Evolutionary conservation across 2,113 vertebrate species (phyloP), one percentile per base, ranked within the genome.

Genomic region (Odocoileus hemionus): DNA sequence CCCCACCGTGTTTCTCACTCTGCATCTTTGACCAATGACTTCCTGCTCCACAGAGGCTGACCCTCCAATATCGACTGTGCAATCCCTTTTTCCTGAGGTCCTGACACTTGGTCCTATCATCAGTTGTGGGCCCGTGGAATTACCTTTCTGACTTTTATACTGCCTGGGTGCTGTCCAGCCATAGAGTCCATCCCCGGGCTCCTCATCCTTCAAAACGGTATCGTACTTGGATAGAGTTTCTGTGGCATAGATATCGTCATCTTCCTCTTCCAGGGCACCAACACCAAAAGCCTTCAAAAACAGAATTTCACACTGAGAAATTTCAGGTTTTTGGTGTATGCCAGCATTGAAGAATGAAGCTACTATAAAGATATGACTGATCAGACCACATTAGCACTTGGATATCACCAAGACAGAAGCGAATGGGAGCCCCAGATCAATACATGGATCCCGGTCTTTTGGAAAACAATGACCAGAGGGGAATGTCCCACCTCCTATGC

Each of bases 101-200:
- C 54, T 0, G 1, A 14, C n/a, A 4, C 30, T 12, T 2, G 79
- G 83, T 52, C 36, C 94, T 1, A 30, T 3, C 21, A 1, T 0
- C 5, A 1, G 54, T 1, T 96, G 45, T 4, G 45, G 21, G 17
- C 0, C 86, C 25, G 86, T 2, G 0, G 16, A 86, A 52, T 74
- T 98, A 99, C 99, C 98, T 98, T 98, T 99, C 91, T 98, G 99
- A 54, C 86, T 98, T 79, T 95, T 99, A 97, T 99, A 99, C 58
- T 99, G 99, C 89, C 98, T 99, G 0, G 99, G 99, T 0, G 99
- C 99, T 0, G 99, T 99, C 99, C 99, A 99, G 57, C 99, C 99
- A 78, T 99, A 99, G 14, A 99, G 98, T 0, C 99, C 99, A 74
- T 99, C 99, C 64, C 99, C 99, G 12, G 99, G 99, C 96, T 99